Evolutionary conservation across 2,113 vertebrate genomes (phyloP).

Genomic region (Phyllostomus hastatus): DNA sequence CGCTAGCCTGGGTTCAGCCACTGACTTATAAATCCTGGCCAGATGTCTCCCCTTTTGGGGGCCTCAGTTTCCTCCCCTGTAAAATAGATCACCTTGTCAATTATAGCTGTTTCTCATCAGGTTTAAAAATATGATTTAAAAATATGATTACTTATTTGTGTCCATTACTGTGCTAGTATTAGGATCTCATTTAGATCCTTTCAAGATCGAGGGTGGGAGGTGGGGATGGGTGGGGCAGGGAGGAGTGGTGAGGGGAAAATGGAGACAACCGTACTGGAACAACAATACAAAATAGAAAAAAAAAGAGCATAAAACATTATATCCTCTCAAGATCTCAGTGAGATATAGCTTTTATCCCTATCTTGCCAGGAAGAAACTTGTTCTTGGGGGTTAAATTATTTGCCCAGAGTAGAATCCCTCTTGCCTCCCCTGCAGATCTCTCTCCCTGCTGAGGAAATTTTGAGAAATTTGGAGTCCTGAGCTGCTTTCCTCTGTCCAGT

Average conservation of each 20-base stretch:
- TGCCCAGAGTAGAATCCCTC: background rate
- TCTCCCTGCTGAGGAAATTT: background rate
- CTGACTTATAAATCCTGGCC: background rate
- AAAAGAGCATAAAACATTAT: no score
- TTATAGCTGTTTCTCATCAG: background rate
- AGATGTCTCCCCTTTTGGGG: background rate
- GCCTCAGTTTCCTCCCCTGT: background rate
- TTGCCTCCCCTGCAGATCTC: background rate
- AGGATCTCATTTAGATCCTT: background rate
- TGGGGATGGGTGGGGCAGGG: no score
- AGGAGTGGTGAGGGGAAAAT: no score
- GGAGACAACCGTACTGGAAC: no score
- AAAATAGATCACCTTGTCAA: background rate
- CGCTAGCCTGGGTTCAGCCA: background rate
- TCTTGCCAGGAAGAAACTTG: constrained; percentile 1
- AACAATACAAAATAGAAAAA: no score
- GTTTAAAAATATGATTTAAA: background rate
- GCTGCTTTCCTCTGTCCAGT: background rate
- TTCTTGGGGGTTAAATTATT: background rate
- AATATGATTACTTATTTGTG: background rate
- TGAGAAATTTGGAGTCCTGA: background rate
- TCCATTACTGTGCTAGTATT: background rate
- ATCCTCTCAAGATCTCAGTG: background rate
- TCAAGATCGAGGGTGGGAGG: background rate
- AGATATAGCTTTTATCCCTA: background rate